phyloP scores from a whole-genome alignment of 2,797 vertebrate genomes.

The Mormyrops attenuatus region DNA sequence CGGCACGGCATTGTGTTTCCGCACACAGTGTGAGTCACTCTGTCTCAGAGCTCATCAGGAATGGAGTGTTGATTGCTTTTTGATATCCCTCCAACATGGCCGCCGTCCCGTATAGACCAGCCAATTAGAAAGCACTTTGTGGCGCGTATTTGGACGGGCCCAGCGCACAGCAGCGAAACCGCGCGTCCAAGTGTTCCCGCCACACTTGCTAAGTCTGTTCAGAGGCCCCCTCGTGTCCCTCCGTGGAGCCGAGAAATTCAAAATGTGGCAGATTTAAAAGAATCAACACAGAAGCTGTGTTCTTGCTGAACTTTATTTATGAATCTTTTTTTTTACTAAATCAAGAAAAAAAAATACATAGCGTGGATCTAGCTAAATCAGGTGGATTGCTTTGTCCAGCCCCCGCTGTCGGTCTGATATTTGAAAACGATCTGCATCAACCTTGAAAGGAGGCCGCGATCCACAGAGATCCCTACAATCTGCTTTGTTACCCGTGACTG shows the following conservation, averaged over 20 bases:
- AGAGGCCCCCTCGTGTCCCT: constrained; percentile 39
- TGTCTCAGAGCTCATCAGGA: constrained; percentile 67
- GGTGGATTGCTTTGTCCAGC: neutral
- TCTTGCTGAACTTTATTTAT: neutral
- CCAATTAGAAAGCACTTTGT: constrained; percentile 66
- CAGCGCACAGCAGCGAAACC: constrained; percentile 58
- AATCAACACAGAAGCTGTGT: constrained; percentile 1
- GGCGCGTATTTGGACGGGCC: constrained; percentile 44
- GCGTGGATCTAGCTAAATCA: neutral
- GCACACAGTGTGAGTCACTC: constrained; percentile 61
- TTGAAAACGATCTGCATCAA: neutral
- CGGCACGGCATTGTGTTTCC: constrained; percentile 62
- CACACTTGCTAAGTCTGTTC: constrained; percentile 52
- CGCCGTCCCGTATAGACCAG: constrained; percentile 70
- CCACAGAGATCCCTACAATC: neutral
- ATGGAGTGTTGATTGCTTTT: constrained; percentile 80
- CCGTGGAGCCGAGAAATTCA: neutral
- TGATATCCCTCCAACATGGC: constrained; percentile 75
- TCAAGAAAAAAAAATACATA: neutral
- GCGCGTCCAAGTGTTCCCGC: constrained; percentile 55
- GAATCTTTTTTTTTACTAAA: neutral
- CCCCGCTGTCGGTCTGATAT: neutral
- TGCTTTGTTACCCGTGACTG: constrained; percentile 15
- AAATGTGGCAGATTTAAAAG: neutral
- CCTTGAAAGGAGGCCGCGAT: neutral